Evolutionary conservation across 2,797 vertebrate species (phyloP), one percentile per base, ranked within the genome.

Genomic region (Pseudomugil tenellus): DNA sequence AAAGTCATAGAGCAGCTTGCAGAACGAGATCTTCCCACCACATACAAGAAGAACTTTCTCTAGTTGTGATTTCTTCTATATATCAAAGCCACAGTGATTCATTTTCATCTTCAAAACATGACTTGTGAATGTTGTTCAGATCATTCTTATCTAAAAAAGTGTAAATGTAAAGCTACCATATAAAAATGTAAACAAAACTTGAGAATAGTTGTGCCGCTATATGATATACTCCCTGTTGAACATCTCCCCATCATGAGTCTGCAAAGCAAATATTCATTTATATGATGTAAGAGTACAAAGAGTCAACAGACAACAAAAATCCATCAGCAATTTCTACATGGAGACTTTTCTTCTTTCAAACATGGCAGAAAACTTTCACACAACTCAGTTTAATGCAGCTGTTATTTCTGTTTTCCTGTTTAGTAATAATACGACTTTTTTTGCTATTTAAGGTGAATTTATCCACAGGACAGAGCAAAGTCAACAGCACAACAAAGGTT

Each of bases 401-500:
- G 8, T n/a, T 41, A 19, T 41, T 41, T 41, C 19, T 41, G 39
- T 17, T 41, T 3, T 8, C n/a, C 4, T 46, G 43, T 21, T 21
- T 10, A 21, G 19, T 68, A 37, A 48, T 57, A 63, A 55, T 32
- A 41, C 3, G 19, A 3, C 51, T 19, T 53, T n/a, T 23, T 73
- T 46, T 31, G 43, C 29, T 23, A 41, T 68, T 77, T 23, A 23
- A n/a, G 58, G 68, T 74, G 58, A 81, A 78, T 84, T 77, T 62
- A 77, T 79, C 64, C 65, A 86, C 74, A 81, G 67, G 61, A 67
- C 79, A 67, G 62, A 63, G 76, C 57, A 21, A 54, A 37, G 65
- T 57, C 23, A 3, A 19, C n/a, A 14, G 53, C 62, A 58, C 64
- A 81, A 80, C 77, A 84, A 81, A 83, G 63, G 4, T 41, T 2